A percentile compares a stretch with the other conserved stretches of the same genome.
Evolutionary conservation across 2,113 vertebrate genomes (phyloP).

Genomic region (Hipposideros armiger): DNA sequence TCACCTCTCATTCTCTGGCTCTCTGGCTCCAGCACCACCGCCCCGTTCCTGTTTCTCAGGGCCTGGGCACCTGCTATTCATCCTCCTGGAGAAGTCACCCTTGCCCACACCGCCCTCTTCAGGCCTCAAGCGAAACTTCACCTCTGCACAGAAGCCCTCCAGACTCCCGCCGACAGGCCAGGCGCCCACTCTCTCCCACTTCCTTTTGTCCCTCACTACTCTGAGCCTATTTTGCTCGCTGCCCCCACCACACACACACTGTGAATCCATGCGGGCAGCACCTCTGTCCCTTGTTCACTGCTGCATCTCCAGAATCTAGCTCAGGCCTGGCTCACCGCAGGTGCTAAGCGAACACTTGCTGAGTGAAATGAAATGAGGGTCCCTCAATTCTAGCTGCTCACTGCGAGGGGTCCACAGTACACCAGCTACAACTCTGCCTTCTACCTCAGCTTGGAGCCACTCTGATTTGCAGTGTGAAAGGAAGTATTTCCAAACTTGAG

Average conservation of each 20-base stretch:
- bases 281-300: background rate
- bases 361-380: background rate
- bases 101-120: background rate
- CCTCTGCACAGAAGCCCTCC: background rate
- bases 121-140: background rate
- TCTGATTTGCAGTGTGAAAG: background rate
- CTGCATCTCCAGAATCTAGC: background rate
- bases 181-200: background rate
- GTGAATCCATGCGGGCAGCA: fast-evolving
- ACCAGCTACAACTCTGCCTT: background rate
- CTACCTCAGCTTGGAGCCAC: background rate
- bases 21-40: background rate
- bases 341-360: background rate
- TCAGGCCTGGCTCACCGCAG: background rate
- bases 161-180: background rate
- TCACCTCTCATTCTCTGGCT: background rate
- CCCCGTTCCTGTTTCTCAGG: background rate
- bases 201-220: background rate
- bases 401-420: background rate
- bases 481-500: background rate
- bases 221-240: background rate
- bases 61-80: background rate
- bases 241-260: background rate
- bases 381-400: background rate
- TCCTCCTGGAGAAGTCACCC: background rate